Conservation (phyloP, 2,797 vertebrate genomes). For the Amphiprion clarkii region DNA sequence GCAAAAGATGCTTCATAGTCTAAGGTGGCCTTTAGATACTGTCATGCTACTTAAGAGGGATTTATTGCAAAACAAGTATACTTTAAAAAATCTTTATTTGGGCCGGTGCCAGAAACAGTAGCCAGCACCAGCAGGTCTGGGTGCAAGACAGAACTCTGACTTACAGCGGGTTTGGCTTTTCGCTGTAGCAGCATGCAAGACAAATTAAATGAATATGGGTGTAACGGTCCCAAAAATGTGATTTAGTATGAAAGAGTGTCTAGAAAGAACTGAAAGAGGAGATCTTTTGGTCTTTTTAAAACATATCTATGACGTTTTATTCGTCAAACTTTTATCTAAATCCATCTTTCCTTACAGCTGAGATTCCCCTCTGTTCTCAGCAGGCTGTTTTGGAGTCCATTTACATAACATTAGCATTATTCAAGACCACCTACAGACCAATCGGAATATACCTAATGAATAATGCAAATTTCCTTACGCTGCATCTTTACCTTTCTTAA, state of each 20-base stretch:
- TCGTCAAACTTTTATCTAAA: neutral
- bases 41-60: conserved; percentile 77
- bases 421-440: neutral
- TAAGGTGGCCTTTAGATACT: conserved; percentile 78
- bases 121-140: conserved; percentile 36
- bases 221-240: conserved; percentile 51
- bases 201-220: conserved; percentile 65
- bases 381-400: neutral
- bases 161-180: conserved; percentile 29
- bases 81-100: conserved; percentile 80
- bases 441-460: neutral
- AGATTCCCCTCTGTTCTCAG: neutral
- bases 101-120: conserved; percentile 62
- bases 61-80: conserved; percentile 78
- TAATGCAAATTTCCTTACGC: neutral
- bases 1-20: conserved; percentile 58
- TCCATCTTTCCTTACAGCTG: neutral
- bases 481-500: conserved; percentile 3
- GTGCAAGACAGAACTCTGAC: conserved; percentile 10
- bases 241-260: conserved; percentile 18
- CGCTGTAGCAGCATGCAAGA: conserved; percentile 31
- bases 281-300: neutral
- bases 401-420: conserved; percentile 6
- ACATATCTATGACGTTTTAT: neutral
- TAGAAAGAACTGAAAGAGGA: neutral